phyloP scores from a whole-genome alignment of 2,113 vertebrate species.

The Eolophus roseicapilla region DNA sequence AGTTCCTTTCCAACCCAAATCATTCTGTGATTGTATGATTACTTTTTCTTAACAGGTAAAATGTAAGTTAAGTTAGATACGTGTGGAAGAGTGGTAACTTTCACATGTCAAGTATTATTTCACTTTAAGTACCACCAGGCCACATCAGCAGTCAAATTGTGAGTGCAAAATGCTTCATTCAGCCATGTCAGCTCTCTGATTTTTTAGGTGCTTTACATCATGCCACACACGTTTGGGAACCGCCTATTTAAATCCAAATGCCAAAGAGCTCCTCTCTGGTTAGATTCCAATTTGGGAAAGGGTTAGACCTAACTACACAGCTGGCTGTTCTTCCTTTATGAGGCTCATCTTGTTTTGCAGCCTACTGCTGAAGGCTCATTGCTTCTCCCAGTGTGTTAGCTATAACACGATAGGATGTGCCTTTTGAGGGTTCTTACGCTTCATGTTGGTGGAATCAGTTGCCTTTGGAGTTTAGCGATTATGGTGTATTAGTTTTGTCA shows the following conservation, averaged over 20 bases:
- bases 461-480: not conserved
- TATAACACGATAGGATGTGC: not conserved
- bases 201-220: not conserved
- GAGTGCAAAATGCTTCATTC: not conserved
- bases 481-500: not conserved
- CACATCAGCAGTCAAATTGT: not conserved
- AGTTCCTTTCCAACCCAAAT: not conserved
- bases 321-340: not conserved
- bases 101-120: rapidly evolving
- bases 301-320: not conserved
- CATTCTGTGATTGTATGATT: not conserved
- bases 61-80: not conserved
- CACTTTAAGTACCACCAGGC: not conserved
- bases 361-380: not conserved
- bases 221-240: not conserved
- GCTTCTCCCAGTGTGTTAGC: not conserved
- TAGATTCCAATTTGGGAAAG: not conserved
- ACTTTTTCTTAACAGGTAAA: not conserved
- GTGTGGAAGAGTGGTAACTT: not conserved
- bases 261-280: not conserved
- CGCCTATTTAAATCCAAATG: not conserved
- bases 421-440: not conserved
- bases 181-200: not conserved
- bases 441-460: not conserved
- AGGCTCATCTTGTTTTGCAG: not conserved